A percentile compares a stretch with the other conserved stretches of the same genome.
phyloP scores from a whole-genome alignment of 2,113 vertebrate genomes.

The Glaucomys volans region DNA sequence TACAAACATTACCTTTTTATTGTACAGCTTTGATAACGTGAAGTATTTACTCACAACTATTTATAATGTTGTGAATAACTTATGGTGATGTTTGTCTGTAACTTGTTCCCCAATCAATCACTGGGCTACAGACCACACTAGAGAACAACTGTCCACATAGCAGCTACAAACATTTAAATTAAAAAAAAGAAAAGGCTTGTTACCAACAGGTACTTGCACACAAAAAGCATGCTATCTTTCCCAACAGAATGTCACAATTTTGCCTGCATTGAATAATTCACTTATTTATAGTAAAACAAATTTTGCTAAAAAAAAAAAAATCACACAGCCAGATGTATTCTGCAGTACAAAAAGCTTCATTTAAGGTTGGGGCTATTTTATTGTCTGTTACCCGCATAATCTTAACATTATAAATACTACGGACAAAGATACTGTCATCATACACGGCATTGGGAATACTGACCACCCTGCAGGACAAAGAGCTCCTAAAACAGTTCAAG shows the following conservation, averaged over 20 bases:
- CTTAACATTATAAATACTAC: constrained; percentile 99
- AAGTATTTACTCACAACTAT: constrained; percentile 93
- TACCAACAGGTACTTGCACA: constrained; percentile 91
- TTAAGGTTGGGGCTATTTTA: constrained; percentile 94
- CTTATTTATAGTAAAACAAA: constrained; percentile 89
- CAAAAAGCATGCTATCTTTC: constrained; percentile 91
- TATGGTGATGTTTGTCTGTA: constrained; percentile 91
- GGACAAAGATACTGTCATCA: constrained; percentile 94
- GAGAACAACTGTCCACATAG: constrained; percentile 97
- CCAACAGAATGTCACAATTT: constrained; percentile 91
- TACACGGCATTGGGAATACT: constrained; percentile 91
- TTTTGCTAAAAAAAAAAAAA: constrained; percentile 77
- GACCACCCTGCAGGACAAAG: constrained; percentile 91
- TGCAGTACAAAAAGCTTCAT: constrained; percentile 94
- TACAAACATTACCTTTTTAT: constrained; percentile 95
- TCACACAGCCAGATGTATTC: constrained; percentile 91
- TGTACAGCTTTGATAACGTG: constrained; percentile 89
- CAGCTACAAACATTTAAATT: constrained; percentile 96
- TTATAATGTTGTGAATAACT: constrained; percentile 88
- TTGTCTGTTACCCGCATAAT: constrained; percentile 97
- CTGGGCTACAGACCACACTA: constrained; percentile 92
- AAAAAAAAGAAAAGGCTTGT: constrained; percentile 81
- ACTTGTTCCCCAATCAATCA: constrained; percentile 92
- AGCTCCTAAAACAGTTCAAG: constrained; percentile 94
- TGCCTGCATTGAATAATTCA: constrained; percentile 93